Evolutionary conservation across 2,113 vertebrate species (phyloP).

Genomic region (Periophthalmodon schlosseri): DNA sequence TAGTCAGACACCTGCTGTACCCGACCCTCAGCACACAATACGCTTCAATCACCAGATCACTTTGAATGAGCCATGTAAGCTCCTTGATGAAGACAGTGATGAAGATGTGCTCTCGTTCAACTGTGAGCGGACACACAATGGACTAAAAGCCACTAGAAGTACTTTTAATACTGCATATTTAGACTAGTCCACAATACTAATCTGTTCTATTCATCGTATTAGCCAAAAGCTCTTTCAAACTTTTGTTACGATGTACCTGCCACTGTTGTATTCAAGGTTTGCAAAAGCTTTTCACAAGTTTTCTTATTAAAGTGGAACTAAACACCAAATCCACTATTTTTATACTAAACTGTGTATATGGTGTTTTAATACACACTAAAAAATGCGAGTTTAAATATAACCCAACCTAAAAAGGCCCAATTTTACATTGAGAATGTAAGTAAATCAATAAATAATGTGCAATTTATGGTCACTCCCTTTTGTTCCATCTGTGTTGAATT

Average conservation of each 20-base stretch:
- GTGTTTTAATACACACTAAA: too few species aligned
- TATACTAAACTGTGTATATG: too few species aligned
- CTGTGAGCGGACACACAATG: neutral
- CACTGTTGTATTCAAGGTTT: neutral
- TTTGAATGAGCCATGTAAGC: neutral
- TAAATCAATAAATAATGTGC: too few species aligned
- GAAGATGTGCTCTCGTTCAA: neutral
- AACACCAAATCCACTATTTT: too few species aligned
- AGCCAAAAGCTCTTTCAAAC: neutral
- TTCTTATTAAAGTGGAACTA: too few species aligned
- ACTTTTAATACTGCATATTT: neutral
- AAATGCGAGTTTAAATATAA: too few species aligned
- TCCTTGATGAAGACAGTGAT: neutral
- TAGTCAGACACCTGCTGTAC: neutral
- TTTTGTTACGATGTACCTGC: neutral
- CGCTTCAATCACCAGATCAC: neutral
- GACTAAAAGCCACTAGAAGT: neutral
- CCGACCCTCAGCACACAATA: neutral
- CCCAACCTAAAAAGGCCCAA: too few species aligned
- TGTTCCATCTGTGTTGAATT: too few species aligned
- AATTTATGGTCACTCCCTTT: too few species aligned
- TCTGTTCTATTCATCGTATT: neutral
- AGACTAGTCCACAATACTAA: neutral
- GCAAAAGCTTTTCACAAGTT: too few species aligned
- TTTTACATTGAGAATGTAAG: too few species aligned